Conservation (phyloP, 2,113 vertebrate species). For the Bos indicus region DNA sequence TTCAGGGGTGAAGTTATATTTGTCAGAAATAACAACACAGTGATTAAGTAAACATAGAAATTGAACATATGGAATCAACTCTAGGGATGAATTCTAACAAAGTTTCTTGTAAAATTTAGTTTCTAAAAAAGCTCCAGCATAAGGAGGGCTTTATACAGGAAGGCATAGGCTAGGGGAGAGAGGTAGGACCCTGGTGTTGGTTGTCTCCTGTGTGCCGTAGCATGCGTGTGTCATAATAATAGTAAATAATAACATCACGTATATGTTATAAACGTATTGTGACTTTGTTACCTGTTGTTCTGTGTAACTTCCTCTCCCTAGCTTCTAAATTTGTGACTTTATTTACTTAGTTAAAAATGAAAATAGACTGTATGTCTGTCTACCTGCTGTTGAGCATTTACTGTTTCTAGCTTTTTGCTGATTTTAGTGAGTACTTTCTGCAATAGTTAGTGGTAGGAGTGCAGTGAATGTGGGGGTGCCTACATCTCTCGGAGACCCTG, state of each 20-base stretch:
- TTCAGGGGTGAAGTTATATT: neutral
- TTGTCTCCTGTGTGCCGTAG: neutral
- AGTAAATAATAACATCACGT: neutral
- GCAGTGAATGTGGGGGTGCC: neutral
- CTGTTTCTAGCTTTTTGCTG: neutral
- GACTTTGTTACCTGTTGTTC: neutral
- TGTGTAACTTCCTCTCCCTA: neutral
- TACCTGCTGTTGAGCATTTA: neutral
- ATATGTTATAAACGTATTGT: neutral
- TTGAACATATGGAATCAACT: neutral
- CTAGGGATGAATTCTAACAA: neutral
- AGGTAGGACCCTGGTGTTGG: neutral
- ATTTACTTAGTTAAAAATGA: conserved; percentile 9
- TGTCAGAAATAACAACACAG: neutral
- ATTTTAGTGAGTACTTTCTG: neutral
- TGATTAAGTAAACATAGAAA: neutral
- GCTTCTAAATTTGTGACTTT: neutral
- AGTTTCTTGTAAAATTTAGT: neutral
- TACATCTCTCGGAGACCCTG: neutral
- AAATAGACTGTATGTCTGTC: neutral
- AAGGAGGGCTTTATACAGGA: neutral
- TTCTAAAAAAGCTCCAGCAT: neutral
- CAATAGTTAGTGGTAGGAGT: neutral
- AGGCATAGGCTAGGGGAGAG: neutral
- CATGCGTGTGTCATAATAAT: neutral